A percentile compares a stretch with the other conserved stretches of the same genome.
Evolutionary conservation across 2,113 vertebrate genomes (phyloP).

Genomic region (Gobius niger): DNA sequence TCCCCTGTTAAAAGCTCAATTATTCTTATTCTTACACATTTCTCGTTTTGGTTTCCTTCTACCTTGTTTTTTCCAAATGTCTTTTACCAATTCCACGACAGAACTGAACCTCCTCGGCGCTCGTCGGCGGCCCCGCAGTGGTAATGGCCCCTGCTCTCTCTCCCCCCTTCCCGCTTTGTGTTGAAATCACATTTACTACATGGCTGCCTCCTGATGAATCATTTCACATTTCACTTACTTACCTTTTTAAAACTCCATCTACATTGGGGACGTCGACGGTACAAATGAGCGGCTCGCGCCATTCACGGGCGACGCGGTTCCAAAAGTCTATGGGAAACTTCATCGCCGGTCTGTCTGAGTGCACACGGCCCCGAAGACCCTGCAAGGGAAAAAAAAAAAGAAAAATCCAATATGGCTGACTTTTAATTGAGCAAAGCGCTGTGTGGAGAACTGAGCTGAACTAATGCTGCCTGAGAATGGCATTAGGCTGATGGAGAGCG

Average conservation of each 20-base stretch:
- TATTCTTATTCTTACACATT: too few species aligned
- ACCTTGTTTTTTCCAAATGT: too few species aligned
- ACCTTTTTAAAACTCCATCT: slow-evolving; percentile 74
- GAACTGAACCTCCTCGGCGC: too few species aligned
- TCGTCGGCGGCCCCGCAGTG: too few species aligned
- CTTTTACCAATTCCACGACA: too few species aligned
- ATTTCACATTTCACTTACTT: slow-evolving; percentile 76
- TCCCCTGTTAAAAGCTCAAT: too few species aligned
- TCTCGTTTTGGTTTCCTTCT: too few species aligned
- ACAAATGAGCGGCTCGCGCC: slow-evolving; percentile 61
- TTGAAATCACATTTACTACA: slow-evolving; percentile 71
- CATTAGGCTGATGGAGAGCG: slow-evolving; percentile 62
- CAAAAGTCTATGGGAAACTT: slow-evolving; percentile 66
- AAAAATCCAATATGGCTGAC: slow-evolving; percentile 66
- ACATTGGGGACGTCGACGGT: slow-evolving; percentile 65
- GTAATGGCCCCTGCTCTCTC: too few species aligned
- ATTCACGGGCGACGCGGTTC: slow-evolving; percentile 49
- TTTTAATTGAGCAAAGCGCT: slow-evolving; percentile 73
- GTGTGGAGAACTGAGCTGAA: slow-evolving; percentile 66
- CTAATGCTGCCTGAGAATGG: slow-evolving; percentile 66
- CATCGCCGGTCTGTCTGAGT: slow-evolving; percentile 59
- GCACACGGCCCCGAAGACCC: slow-evolving; percentile 53
- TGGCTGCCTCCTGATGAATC: slow-evolving; percentile 72
- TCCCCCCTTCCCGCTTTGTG: background rate
- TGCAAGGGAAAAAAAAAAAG: slow-evolving; percentile 40